Percentiles rank a stretch among this genome's conserved stretches.
phyloP scores from a whole-genome alignment of 2,113 vertebrate species.

The Plestiodon gilberti region DNA sequence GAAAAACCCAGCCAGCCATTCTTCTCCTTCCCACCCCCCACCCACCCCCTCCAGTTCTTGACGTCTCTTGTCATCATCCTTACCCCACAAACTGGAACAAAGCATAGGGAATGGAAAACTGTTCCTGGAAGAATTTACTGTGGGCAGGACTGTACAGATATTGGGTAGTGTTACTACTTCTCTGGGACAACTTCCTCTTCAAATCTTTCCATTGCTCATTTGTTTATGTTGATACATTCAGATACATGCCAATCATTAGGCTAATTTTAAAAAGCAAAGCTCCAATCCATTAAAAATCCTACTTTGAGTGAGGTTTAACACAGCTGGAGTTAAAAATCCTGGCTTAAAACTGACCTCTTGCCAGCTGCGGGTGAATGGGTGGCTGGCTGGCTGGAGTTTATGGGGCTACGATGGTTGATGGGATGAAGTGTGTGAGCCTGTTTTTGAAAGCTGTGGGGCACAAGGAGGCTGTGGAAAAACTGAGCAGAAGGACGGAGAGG shows the following conservation, averaged over 20 bases:
- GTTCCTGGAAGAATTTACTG: not conserved
- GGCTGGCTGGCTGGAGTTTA: not conserved
- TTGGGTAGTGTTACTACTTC: not conserved
- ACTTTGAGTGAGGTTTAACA: not conserved
- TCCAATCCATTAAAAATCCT: not conserved
- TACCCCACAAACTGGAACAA: not conserved
- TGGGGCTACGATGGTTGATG: not conserved
- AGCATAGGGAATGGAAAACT: not conserved
- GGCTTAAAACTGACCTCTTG: not conserved
- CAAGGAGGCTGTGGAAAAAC: slow-evolving; percentile 27
- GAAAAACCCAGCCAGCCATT: not conserved
- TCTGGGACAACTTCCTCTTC: not conserved
- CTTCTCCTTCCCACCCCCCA: not conserved
- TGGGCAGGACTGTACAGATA: not conserved
- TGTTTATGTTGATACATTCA: not conserved
- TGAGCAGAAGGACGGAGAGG: slow-evolving; percentile 14
- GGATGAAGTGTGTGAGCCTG: not conserved
- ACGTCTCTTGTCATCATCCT: too few relatives aligned
- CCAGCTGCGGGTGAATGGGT: not conserved
- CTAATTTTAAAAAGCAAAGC: not conserved
- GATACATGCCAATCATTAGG: not conserved
- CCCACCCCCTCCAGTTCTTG: not conserved
- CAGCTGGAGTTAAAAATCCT: too few relatives aligned
- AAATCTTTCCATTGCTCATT: not conserved
- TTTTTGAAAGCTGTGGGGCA: slow-evolving; percentile 32